Evolutionary conservation across 2,113 vertebrate species (phyloP), one percentile per base, ranked within the genome.

Genomic region (Syngnathus typhle): DNA sequence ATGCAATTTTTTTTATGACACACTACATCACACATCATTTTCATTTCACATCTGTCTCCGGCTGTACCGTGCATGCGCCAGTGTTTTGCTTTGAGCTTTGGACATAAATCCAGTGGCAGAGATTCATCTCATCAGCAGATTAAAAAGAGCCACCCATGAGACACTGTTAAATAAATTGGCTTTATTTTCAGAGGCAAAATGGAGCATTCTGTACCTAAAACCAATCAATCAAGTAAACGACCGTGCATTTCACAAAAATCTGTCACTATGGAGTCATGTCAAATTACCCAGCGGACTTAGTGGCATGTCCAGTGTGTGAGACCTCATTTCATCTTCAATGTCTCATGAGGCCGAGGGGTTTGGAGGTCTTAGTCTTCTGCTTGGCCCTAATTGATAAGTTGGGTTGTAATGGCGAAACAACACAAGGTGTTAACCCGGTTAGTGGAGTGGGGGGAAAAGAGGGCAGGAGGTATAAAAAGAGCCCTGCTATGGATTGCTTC

Each of bases 361-460:
- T 66, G 7, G n/a, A 73, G 76, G 76, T 82, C 76, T 82, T 49
- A 69, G 68, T 81, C 67, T 75, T 69, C 68, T 61, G 63, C 51
- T 81, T 60, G 64, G 70, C 67, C 70, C 87, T 89, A 90, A 91
- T 91, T 90, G 89, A 89, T 87, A 90, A 71, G 70, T 90, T 90
- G 83, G 82, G 73, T 72, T 59, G 83, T 84, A 85, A 89, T 76
- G 73, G 74, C 58, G 73, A 80, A 83, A 86, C 84, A 89, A 84
- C 85, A 82, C 74, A 65, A 79, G 84, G 82, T 84, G 85, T 89
- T 85, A 87, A 91, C 88, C 87, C 80, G 67, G 80, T 88, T 90
- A 84, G 82, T 32, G 12, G 73, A 80, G 70, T 70, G 71, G 80
- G 70, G 67, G 67, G 39, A 12, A 9, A 55, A 65, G 72, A 68